Evolutionary conservation across 2,888 invertebrate species (phyloP), one percentile per base, ranked within the genome.

Genomic region (Mesochorus sp.): DNA sequence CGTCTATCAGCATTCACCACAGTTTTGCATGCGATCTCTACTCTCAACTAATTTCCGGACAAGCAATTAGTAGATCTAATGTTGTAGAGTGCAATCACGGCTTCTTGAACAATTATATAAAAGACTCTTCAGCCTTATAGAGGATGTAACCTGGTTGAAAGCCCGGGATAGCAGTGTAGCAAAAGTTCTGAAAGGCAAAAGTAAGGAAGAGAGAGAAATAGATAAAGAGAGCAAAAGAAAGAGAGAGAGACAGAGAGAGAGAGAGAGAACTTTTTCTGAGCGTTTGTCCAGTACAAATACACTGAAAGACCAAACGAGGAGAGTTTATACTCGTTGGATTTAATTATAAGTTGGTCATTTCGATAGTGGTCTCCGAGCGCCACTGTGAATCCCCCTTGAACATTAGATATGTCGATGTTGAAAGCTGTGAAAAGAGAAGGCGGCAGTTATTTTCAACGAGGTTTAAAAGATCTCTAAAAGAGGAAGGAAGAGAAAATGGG

Each of bases 261-360:
- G 14, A 24, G 17, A 12, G 12, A 53, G 28, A 61, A 72, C 66
- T 61, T 71, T 71, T 64, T 57, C 47, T 39, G 19, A 21, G 26
- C 61, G 49, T 76, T 76, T 66, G 51, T 67, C 66, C 61, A 28
- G 53, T 44, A 72, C 76, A 67, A 76, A 72, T 76, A 71, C 49
- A 17, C 24, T 8, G 39, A 12, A 28, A 51, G 14, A 53, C 21
- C 24, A 1, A 31, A 39, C 4, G 24, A 14, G 37, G n/a, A 37
- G 8, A 6, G 12, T 47, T 31, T 66, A 28, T 26, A 57, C 64
- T 44, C 31, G 53, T 66, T 47, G 39, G 66, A 72, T 67, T 72
- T 67, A 72, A 76, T 76, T 72, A 66, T 31, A 72, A 76, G 71
- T 76, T 76, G 37, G 66, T 37, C 51, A 72, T 72, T 71, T 51